phyloP scores from a whole-genome alignment of 2,888 invertebrate species.

The Osmoderma eremita region DNA sequence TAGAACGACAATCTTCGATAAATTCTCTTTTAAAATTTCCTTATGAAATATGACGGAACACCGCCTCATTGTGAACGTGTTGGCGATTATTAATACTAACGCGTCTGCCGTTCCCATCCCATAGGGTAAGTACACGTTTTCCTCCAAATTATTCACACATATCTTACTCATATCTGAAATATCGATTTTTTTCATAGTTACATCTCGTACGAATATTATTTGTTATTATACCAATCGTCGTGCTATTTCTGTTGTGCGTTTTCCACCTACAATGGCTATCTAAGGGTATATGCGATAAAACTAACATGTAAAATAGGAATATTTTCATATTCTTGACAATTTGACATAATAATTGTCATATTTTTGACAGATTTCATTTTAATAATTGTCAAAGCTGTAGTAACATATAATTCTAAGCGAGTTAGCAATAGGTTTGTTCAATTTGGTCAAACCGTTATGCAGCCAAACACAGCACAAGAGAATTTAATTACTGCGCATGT shows the following conservation, averaged over 20 bases:
- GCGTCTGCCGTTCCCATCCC: constrained; percentile 48
- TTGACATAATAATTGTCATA: constrained; percentile 40
- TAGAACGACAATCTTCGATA: constrained; percentile 42
- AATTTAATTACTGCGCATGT: no score
- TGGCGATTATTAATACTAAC: constrained; percentile 41
- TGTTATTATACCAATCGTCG: constrained; percentile 10
- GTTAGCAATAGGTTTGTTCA: no score
- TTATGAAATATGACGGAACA: constrained; percentile 41
- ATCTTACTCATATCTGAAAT: constrained; percentile 47
- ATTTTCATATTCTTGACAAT: constrained; percentile 36
- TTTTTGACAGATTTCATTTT: constrained; percentile 6
- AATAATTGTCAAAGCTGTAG: no score
- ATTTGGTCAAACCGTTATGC: no score
- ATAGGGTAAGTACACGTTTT: constrained; percentile 44
- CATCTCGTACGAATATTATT: constrained; percentile 1
- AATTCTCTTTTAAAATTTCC: constrained; percentile 33
- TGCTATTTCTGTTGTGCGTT: constrained; percentile 6
- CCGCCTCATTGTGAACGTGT: constrained; percentile 34
- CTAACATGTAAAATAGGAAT: constrained; percentile 24
- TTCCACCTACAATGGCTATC: constrained; percentile 20
- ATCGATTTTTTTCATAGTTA: constrained; percentile 4
- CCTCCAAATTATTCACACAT: constrained; percentile 46
- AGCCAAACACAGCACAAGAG: no score
- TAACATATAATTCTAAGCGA: no score
- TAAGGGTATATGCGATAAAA: constrained; percentile 14